These are phyloP conservation scores for Brachyptera putata DNA, from an alignment of 2,888 invertebrate species.

Conservation along the genomic window DNA sequence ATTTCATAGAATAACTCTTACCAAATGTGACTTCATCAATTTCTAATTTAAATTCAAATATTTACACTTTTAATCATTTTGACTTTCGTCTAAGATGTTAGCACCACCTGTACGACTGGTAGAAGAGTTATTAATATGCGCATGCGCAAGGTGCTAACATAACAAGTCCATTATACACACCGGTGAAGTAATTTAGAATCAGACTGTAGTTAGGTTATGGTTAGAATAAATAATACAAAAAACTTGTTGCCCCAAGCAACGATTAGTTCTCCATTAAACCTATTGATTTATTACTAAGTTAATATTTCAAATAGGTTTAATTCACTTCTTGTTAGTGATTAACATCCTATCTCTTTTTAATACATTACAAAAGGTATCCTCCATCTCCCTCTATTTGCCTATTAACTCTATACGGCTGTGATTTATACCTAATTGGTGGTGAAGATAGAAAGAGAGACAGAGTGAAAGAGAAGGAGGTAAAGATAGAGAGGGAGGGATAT, in stretches of 20 bases:
- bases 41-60: too few relatives aligned
- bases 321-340: slow-evolving; percentile 28
- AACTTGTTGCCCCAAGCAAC: slow-evolving; percentile 11
- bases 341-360: slow-evolving; percentile 1
- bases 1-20: too few relatives aligned
- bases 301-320: slow-evolving; percentile 32
- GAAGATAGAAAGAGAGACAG: too few relatives aligned
- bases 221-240: slow-evolving; percentile 19
- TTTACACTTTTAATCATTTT: too few relatives aligned
- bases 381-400: slow-evolving; percentile 23
- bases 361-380: neutral
- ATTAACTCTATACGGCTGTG: slow-evolving; percentile 27
- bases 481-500: too few relatives aligned
- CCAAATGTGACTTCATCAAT: too few relatives aligned
- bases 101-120: slow-evolving; percentile 10
- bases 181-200: slow-evolving; percentile 5
- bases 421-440: slow-evolving; percentile 29
- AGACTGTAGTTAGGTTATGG: slow-evolving; percentile 5
- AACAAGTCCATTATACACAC: too few relatives aligned
- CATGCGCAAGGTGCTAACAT: neutral
- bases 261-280: slow-evolving; percentile 30
- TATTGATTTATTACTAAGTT: slow-evolving; percentile 32
- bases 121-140: slow-evolving; percentile 4
- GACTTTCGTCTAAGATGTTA: too few relatives aligned
- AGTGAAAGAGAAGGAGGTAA: too few relatives aligned